Conservation (phyloP, 1,140 invertebrate genomes). For the Ericerus pela region DNA sequence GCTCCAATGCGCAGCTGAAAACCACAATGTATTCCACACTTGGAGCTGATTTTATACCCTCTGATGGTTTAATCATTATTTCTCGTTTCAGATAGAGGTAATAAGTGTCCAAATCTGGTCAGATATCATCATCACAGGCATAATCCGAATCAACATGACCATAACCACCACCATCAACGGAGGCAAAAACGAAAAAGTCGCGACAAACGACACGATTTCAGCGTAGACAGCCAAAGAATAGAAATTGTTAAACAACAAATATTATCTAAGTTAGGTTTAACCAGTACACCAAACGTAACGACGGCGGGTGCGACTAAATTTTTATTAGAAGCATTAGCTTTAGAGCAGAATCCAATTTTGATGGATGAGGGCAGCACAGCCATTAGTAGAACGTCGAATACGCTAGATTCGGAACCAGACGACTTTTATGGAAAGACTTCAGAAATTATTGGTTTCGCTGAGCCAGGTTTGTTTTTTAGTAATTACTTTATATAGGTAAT, state of each 20-base stretch:
- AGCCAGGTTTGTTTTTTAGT: slow-evolving; percentile 49
- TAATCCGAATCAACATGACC: slow-evolving; percentile 15
- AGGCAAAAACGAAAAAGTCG: slow-evolving; percentile 8
- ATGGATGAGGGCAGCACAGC: slow-evolving; percentile 16
- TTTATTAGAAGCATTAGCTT: slow-evolving; percentile 49
- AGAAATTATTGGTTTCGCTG: slow-evolving; percentile 67
- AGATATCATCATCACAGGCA: slow-evolving; percentile 7
- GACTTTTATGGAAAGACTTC: slow-evolving; percentile 62
- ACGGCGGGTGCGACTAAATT: slow-evolving; percentile 44
- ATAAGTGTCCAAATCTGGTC: not conserved
- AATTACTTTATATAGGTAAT: too few species aligned
- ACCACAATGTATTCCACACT: too few species aligned
- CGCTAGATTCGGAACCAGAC: slow-evolving; percentile 38
- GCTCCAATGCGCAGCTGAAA: too few species aligned
- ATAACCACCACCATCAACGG: slow-evolving; percentile 16
- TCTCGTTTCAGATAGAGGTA: slow-evolving; percentile 2
- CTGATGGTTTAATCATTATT: too few species aligned
- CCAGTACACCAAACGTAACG: slow-evolving; percentile 50
- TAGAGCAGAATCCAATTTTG: slow-evolving; percentile 35
- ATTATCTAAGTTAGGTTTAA: slow-evolving; percentile 52
- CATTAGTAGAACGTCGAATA: slow-evolving; percentile 16
- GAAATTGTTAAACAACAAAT: slow-evolving; percentile 65
- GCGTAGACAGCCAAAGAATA: slow-evolving; percentile 42
- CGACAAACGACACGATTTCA: slow-evolving; percentile 23
- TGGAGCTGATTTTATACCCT: too few species aligned